Conservation (phyloP, 2,888 invertebrate genomes). For the Troilus luridus region DNA sequence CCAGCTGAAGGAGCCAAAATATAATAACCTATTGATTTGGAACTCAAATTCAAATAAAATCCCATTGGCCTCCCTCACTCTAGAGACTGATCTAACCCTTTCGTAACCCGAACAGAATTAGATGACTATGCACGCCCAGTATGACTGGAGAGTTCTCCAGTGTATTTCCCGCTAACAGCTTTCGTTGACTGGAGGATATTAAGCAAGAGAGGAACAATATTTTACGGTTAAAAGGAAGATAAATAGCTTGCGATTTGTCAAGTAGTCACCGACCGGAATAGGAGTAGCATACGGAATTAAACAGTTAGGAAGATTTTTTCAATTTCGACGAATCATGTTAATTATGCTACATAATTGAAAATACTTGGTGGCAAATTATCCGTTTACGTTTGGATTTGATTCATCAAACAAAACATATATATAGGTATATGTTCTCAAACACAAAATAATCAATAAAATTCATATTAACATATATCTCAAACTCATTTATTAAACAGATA, state of each 20-base stretch:
- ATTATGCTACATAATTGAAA: no score
- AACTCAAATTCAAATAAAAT: background rate
- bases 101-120: constrained; percentile 10
- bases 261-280: background rate
- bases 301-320: no score
- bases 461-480: no score
- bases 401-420: no score
- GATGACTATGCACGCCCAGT: constrained; percentile 17
- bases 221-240: background rate
- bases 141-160: constrained; percentile 38
- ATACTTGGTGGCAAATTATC: no score
- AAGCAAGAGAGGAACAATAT: background rate
- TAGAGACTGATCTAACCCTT: background rate
- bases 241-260: constrained; percentile 4
- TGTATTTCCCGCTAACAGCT: constrained; percentile 26
- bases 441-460: no score
- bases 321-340: no score
- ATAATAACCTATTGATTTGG: background rate
- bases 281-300: background rate
- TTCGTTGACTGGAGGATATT: constrained; percentile 5
- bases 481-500: no score
- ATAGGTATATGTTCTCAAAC: no score
- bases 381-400: no score
- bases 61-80: background rate
- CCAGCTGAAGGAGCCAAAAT: background rate